Evolutionary conservation across 2,113 vertebrate genomes (phyloP), one percentile per base, ranked within the genome.

Genomic region (Kobus ellipsiprymnus): DNA sequence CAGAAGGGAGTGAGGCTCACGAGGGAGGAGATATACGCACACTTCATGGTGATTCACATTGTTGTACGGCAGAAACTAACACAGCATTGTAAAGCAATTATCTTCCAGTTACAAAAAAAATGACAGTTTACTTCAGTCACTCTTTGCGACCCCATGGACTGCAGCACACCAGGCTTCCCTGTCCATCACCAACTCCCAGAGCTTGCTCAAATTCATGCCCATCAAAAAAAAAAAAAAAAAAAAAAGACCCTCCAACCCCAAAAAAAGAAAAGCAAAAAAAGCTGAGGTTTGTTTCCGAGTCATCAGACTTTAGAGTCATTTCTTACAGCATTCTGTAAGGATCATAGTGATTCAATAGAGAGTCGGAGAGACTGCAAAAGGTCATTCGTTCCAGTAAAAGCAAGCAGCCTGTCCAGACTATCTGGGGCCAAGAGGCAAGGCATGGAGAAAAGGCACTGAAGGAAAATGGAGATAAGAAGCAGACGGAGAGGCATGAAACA

Each of bases 1-100:
- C 36, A 74, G 36, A 40, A 25, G 71, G 36, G 11, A 74, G 36
- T 44, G 71, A 74, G 36, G 21, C 71, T 74, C 36, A 25, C 2
- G 21, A 74, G 36, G 36, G 36, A 74, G 36, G 71, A 36, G 21
- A 12, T 27, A 13, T 2, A 44, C 0, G 0, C 36, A 27, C 14
- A 77, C 36, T 44, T 74, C 1, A 0, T 0, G 36, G 44, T 7
- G 36, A 23, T 25, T 44, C 21, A 23, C 71, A 44, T 44, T 12
- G 5, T 25, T 25, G 36, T 12, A 74, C 0, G 11, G 11, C 36
- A 74, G 71, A 44, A 44, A 74, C 23, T 44, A 74, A 25, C 71
- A 23, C 21, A 44, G 23, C 21, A 74, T 44, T 74, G 36, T 44
- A 25, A 23, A 74, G 71, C 36, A 40, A 74, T 8, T 74, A 40